Evolutionary conservation across 2,113 vertebrate genomes (phyloP), one percentile per base, ranked within the genome.

Genomic region (Gila orcuttii): DNA sequence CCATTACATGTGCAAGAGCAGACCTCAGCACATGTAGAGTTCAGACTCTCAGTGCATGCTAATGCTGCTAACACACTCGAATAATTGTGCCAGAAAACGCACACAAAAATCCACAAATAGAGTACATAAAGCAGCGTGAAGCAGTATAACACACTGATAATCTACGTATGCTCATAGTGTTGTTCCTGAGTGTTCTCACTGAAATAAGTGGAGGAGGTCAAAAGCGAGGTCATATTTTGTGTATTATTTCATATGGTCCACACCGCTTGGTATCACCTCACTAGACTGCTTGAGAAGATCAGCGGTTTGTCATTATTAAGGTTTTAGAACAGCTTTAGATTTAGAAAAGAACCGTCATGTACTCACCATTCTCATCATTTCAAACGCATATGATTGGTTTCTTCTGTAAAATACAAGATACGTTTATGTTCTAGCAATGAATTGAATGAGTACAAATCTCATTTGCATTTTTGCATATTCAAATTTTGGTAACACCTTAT

Each of bases 11-110:
- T 85, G 84, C 84, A 79, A 42, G 31, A 79, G 45, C 28, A 25
- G 50, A 25, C 60, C 57, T 36, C 83, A 55, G 52, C 7, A 31
- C 66, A 83, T n/a, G 33, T 57, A 45, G 45, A 75, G 33, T 83
- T 87, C 47, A 77, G 57, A 69, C 50, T 11, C 25, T 78, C 66
- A 33, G 19, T 60, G 8, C 42, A 42, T 42, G 42, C 42, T 42
- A 39, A 60, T 23, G 11, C 50, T 28, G 36, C 69, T 57, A 59
- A 52, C 59, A 39, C 13, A 50, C 79, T 33, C 13, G 2, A 42
- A 17, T 10, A 85, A 83, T 87, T 91, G 77, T 42, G 77, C 1
- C 55, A 60, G 55, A 79, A 79, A 36, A 23, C 31, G 60, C 33
- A 59, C 36, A 74, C 42, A 12, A 17, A 39, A 79, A 36, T 10